A percentile compares a stretch with the other conserved stretches of the same genome.
Conservation (phyloP, 2,797 vertebrate genomes). For the Alfaro cultratus region DNA sequence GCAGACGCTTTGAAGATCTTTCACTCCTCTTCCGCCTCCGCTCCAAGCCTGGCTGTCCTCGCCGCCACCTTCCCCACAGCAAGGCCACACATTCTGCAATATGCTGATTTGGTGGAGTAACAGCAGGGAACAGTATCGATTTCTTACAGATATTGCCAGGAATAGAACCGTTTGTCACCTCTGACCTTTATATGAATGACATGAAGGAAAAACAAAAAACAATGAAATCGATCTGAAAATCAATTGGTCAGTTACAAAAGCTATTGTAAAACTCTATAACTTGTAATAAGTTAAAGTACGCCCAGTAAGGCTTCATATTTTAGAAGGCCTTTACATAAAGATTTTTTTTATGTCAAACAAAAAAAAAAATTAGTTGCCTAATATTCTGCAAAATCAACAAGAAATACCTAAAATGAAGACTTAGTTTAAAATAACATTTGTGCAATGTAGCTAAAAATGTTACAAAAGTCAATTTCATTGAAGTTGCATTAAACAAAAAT, state of each 20-base stretch:
- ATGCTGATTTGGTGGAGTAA: constrained; percentile 46
- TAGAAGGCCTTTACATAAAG: neutral
- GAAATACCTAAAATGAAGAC: neutral
- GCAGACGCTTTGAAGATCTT: constrained; percentile 77
- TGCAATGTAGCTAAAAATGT: too few species aligned
- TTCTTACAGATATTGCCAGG: constrained; percentile 28
- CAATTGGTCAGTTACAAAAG: constrained; percentile 9
- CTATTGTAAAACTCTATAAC: constrained; percentile 5
- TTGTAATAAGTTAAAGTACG: neutral
- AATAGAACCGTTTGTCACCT: constrained; percentile 15
- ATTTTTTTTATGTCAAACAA: neutral
- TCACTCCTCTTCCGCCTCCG: constrained; percentile 57
- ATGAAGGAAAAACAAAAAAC: neutral
- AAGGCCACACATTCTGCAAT: constrained; percentile 50
- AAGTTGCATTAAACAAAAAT: neutral
- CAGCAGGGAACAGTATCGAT: constrained; percentile 19
- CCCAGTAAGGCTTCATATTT: neutral
- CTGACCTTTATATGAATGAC: neutral
- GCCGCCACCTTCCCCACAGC: constrained; percentile 62
- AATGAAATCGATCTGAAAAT: constrained; percentile 12
- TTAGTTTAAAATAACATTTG: neutral
- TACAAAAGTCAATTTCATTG: neutral
- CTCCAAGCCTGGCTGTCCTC: constrained; percentile 49
- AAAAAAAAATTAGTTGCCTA: neutral
- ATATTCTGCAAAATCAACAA: too few species aligned